A percentile compares a stretch with the other conserved stretches of the same genome.
These are phyloP conservation scores for Misgurnus mizolepis DNA, from an alignment of 2,113 vertebrate species.

Conservation along the genomic window DNA sequence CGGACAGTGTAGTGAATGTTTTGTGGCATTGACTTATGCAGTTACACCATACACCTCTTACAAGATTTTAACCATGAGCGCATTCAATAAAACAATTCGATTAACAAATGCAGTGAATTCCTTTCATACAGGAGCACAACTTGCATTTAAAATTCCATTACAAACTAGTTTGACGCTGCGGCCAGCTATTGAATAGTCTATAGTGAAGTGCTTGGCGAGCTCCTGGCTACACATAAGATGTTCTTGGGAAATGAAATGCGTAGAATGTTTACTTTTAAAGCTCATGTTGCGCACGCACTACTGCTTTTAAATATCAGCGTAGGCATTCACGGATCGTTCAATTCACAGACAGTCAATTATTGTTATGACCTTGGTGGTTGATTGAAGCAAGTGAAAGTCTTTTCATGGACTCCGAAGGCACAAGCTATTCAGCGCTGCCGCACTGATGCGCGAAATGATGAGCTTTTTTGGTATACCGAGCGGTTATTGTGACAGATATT, in stretches of 20 bases:
- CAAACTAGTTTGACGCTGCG: conserved; percentile 17
- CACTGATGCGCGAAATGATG: conserved; percentile 35
- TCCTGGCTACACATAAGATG: conserved; percentile 24
- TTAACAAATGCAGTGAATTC: conserved; percentile 1
- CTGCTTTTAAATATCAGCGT: conserved; percentile 33
- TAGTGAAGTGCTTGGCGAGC: conserved; percentile 8
- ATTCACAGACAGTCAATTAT: conserved; percentile 27
- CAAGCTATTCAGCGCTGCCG: conserved; percentile 5
- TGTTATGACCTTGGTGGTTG: conserved; percentile 23
- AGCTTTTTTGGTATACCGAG: conserved; percentile 31
- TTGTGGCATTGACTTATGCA: background rate
- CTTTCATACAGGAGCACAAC: background rate
- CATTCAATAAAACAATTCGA: conserved; percentile 40
- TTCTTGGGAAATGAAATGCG: conserved; percentile 8
- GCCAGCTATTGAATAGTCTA: conserved; percentile 21
- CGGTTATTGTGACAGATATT: conserved; percentile 31
- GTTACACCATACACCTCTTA: background rate
- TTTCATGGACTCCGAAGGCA: conserved; percentile 29
- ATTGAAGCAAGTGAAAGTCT: conserved; percentile 21
- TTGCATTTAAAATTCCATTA: background rate
- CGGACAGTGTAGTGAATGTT: background rate
- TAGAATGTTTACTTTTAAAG: conserved; percentile 37
- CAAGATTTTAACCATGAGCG: conserved; percentile 10
- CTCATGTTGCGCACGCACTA: background rate
- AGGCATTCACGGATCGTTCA: conserved; percentile 2